These are phyloP conservation scores for Sesia bembeciformis DNA, from an alignment of 2,888 invertebrate species.

Conservation along the genomic window DNA sequence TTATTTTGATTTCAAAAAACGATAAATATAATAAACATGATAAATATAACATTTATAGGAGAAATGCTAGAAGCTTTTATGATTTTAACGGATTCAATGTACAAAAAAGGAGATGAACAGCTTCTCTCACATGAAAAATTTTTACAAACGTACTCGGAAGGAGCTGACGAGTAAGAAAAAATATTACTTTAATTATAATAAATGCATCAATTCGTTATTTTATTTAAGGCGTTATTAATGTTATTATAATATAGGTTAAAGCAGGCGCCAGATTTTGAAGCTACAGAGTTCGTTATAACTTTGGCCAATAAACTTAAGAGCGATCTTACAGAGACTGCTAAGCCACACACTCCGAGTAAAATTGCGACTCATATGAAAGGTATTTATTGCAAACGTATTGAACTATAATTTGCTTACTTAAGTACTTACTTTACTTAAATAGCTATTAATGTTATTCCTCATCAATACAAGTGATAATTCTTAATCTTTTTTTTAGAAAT, in stretches of 20 bases:
- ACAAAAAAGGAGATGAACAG: conserved; percentile 29
- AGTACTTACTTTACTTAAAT: too few relatives aligned
- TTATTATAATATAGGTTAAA: conserved; percentile 25
- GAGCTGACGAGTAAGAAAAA: conserved; percentile 36
- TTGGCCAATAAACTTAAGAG: conserved; percentile 28
- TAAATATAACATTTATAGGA: conserved; percentile 19
- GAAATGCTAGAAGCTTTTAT: conserved; percentile 46
- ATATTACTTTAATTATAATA: neutral
- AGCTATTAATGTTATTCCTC: neutral
- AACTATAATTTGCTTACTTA: neutral
- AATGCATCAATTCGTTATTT: neutral
- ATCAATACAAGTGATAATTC: neutral
- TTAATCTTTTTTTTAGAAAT: conserved; percentile 35
- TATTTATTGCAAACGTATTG: conserved; percentile 7
- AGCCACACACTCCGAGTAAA: conserved; percentile 29
- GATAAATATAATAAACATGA: neutral
- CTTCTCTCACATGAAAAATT: conserved; percentile 42
- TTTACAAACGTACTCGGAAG: conserved; percentile 35
- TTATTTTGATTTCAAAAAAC: neutral
- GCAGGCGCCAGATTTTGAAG: conserved; percentile 28
- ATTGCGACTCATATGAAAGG: conserved; percentile 36
- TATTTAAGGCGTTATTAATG: neutral
- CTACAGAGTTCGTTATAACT: conserved; percentile 28
- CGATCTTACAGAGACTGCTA: conserved; percentile 23
- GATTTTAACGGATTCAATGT: conserved; percentile 41